Percentiles rank a stretch among this genome's conserved stretches.
phyloP scores from a whole-genome alignment of 2,797 vertebrate species.

The Danionella dracula region DNA sequence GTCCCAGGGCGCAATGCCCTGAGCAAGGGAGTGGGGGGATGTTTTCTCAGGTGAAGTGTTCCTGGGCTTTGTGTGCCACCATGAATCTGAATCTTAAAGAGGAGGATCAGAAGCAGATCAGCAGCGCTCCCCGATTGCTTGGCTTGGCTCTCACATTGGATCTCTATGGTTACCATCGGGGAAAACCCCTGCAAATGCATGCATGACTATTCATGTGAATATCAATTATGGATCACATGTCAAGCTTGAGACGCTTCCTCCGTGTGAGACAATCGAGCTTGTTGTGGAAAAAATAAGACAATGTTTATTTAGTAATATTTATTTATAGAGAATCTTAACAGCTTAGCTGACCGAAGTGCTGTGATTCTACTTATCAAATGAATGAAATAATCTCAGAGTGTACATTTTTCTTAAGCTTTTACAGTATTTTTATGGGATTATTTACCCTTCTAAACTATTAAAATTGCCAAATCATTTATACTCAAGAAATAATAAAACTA shows the following conservation, averaged over 20 bases:
- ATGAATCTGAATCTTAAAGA: neutral
- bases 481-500: too few relatives aligned
- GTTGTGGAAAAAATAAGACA: neutral
- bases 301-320: too few relatives aligned
- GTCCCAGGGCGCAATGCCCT: neutral
- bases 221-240: conserved; percentile 9
- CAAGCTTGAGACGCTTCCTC: neutral
- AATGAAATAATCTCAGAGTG: too few relatives aligned
- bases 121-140: neutral
- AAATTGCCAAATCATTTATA: too few relatives aligned
- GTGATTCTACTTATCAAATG: too few relatives aligned
- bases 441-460: too few relatives aligned
- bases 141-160: neutral
- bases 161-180: conserved; percentile 16
- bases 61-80: neutral
- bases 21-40: conserved; percentile 6
- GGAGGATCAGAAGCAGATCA: neutral
- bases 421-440: too few relatives aligned
- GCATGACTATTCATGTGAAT: conserved; percentile 3
- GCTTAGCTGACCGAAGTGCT: too few relatives aligned
- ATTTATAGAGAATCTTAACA: too few relatives aligned
- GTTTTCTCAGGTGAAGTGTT: conserved; percentile 8
- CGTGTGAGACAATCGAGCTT: neutral
- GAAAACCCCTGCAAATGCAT: conserved; percentile 12
- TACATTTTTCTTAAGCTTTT: too few relatives aligned